phyloP scores from a whole-genome alignment of 2,797 vertebrate genomes.

The Aratinga solstitialis region DNA sequence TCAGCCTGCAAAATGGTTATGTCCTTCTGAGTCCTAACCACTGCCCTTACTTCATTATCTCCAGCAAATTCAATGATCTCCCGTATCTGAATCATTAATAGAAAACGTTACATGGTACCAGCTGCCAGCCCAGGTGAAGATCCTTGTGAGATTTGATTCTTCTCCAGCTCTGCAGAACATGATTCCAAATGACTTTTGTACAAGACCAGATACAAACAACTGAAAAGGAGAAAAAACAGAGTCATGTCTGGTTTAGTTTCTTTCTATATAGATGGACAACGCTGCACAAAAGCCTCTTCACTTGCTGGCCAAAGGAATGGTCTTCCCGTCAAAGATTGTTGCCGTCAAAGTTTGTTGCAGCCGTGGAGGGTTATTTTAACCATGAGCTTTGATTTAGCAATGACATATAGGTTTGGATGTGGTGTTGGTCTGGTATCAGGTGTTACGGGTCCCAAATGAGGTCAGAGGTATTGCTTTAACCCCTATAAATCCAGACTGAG shows the following conservation, averaged over 20 bases:
- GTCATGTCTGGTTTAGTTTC: background rate
- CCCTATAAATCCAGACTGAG: background rate
- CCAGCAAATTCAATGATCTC: background rate
- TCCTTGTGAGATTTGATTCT: background rate
- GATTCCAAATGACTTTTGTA: background rate
- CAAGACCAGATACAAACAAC: background rate
- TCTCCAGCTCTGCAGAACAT: background rate
- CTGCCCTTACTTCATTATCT: background rate
- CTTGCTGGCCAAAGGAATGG: background rate
- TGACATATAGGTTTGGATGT: background rate
- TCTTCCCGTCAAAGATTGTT: background rate
- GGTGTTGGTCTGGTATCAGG: background rate
- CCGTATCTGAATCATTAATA: background rate
- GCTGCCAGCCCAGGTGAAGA: background rate
- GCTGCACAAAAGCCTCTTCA: background rate
- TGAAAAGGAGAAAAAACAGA: fast-evolving
- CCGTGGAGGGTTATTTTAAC: background rate
- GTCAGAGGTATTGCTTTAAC: background rate
- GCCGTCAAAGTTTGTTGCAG: background rate
- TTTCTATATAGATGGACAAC: fast-evolving
- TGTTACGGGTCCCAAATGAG: background rate
- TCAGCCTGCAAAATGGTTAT: background rate
- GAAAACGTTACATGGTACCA: background rate
- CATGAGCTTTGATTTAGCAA: background rate
- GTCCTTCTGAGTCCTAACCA: background rate